Evolutionary conservation across 2,888 invertebrate genomes (phyloP).

Genomic region (Folsomia candida): DNA sequence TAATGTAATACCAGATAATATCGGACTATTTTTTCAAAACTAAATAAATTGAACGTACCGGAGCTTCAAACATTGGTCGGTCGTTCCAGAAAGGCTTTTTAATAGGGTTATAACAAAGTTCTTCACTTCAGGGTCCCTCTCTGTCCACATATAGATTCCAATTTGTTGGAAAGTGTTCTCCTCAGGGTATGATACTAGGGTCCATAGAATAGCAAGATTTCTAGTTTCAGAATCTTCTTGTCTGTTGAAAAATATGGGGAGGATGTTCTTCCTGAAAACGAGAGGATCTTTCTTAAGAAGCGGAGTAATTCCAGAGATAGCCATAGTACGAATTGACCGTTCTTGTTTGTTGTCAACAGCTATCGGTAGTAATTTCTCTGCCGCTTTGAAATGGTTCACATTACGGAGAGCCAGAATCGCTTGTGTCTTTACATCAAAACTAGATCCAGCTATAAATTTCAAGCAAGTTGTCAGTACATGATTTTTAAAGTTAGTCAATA

Average conservation of each 20-base stretch:
- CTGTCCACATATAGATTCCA: slow-evolving; percentile 47
- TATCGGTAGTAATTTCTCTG: slow-evolving; percentile 35
- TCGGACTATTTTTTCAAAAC: too few species aligned
- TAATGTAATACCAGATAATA: too few species aligned
- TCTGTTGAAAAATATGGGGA: slow-evolving; percentile 47
- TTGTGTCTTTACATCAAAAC: slow-evolving; percentile 45
- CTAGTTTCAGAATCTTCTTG: slow-evolving; percentile 42
- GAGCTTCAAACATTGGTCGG: slow-evolving; percentile 42
- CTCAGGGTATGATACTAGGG: slow-evolving; percentile 23
- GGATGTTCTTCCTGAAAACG: slow-evolving; percentile 30
- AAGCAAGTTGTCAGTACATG: background rate
- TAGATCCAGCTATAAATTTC: slow-evolving; percentile 18
- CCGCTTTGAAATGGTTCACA: slow-evolving; percentile 37
- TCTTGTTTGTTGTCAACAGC: slow-evolving; percentile 38
- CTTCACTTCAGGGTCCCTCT: too few species aligned
- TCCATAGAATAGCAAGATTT: slow-evolving; percentile 37
- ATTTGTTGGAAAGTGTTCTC: slow-evolving; percentile 34
- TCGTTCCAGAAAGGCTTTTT: slow-evolving; percentile 30
- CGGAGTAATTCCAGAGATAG: slow-evolving; percentile 43
- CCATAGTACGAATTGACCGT: slow-evolving; percentile 43
- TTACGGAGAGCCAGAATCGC: slow-evolving; percentile 42
- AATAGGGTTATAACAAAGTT: slow-evolving; percentile 41
- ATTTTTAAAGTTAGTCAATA: too few species aligned
- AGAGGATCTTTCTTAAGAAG: slow-evolving; percentile 31
- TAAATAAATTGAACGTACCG: slow-evolving; percentile 15